These are phyloP conservation scores for Nomada hirtipes DNA, from an alignment of 2,888 invertebrate genomes.

Conservation along the genomic window DNA sequence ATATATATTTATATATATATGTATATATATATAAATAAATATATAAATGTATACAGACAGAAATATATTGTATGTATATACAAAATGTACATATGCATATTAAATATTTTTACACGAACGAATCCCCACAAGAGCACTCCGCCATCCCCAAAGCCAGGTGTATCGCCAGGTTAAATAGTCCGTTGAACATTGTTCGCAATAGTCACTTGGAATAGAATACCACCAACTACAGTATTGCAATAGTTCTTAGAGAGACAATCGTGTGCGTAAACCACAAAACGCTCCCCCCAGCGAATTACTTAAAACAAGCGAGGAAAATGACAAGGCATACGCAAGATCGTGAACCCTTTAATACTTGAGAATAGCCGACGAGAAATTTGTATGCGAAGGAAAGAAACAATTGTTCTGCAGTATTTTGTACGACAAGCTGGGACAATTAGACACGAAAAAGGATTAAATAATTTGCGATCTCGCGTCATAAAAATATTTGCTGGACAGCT, in stretches of 20 bases:
- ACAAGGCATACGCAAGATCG: neutral
- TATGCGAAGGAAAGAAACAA: no score
- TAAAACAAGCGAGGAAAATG: neutral
- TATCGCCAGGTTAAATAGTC: slow-evolving; percentile 66
- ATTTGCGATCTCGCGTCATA: no score
- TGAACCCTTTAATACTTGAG: no score
- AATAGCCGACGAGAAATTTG: no score
- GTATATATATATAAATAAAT: slow-evolving; percentile 68
- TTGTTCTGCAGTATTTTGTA: no score
- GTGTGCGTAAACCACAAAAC: slow-evolving; percentile 65
- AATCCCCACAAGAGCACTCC: slow-evolving; percentile 30
- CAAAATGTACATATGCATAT: slow-evolving; percentile 69
- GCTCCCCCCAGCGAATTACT: slow-evolving; percentile 46
- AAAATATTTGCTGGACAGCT: no score
- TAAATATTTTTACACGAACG: slow-evolving; percentile 75
- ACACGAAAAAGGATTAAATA: no score
- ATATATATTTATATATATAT: slow-evolving; percentile 66
- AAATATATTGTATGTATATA: slow-evolving; percentile 65
- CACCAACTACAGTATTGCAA: slow-evolving; percentile 84
- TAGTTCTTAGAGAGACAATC: slow-evolving; percentile 80
- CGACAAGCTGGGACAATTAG: no score
- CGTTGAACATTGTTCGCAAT: slow-evolving; percentile 81
- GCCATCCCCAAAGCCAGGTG: slow-evolving; percentile 29
- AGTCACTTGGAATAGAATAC: slow-evolving; percentile 81
- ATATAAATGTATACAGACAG: slow-evolving; percentile 64